A percentile compares a stretch with the other conserved stretches of the same genome.
Conservation (phyloP, 2,113 vertebrate species). For the Oreochromis aureus region DNA sequence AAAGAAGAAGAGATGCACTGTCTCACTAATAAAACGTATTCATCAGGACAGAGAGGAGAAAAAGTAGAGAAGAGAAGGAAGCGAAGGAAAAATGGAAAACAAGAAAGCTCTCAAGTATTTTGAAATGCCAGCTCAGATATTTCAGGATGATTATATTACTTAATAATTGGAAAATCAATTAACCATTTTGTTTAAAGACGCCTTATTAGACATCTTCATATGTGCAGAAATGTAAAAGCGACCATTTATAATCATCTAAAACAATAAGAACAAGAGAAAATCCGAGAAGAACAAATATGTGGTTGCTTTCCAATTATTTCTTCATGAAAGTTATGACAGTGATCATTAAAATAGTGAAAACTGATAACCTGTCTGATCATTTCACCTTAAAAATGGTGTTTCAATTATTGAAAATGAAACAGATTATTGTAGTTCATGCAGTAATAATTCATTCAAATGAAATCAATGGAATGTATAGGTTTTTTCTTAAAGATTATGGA, state of each 20-base stretch:
- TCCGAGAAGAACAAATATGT: background rate
- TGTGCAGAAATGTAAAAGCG: background rate
- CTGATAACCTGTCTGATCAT: background rate
- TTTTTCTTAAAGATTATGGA: background rate
- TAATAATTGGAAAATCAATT: background rate
- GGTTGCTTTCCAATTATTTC: background rate
- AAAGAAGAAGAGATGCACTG: slow-evolving; percentile 51
- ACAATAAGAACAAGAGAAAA: background rate
- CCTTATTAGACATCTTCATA: background rate
- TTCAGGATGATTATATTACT: background rate
- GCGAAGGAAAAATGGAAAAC: background rate
- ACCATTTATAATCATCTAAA: background rate
- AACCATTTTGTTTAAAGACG: background rate
- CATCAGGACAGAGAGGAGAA: slow-evolving; percentile 23
- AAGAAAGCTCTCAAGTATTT: background rate
- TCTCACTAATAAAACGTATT: slow-evolving; percentile 51
- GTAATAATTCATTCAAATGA: background rate
- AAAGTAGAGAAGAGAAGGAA: background rate
- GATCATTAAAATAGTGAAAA: background rate
- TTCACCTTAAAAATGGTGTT: background rate
- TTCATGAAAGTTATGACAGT: background rate
- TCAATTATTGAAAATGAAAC: background rate
- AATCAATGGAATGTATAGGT: background rate
- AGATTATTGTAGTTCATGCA: background rate
- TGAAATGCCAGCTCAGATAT: background rate